Evolutionary conservation across 2,888 invertebrate species (phyloP), one percentile per base, ranked within the genome.

Genomic region (Trachelus stipa): DNA sequence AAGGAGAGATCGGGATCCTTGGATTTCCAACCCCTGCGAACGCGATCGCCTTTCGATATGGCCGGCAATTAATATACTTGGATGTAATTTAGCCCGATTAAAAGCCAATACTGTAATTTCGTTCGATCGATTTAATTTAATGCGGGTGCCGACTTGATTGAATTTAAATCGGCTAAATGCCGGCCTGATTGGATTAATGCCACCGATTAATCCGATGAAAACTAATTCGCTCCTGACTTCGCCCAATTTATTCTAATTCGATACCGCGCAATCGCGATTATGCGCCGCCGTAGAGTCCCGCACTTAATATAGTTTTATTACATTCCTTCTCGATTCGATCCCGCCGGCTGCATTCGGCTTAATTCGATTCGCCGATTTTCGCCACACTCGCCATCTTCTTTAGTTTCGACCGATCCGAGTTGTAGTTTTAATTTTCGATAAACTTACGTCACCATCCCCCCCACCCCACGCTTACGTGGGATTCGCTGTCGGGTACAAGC

Each of bases 171-270:
- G 88, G 88, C 88, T 88, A 88, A 88, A 85, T 81, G 81, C 80
- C 85, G 81, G 85, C 86, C 86, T 85, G 87, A 89, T 90, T 89
- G 86, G 87, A 89, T 90, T 89, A 89, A 90, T 90, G 87, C 87
- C 83, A 83, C 80, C 89, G 89, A 90, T 91, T 90, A 89, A 90
- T 90, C 87, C 88, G 87, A 87, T 87, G 88, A 89, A 89, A 90
- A 90, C 90, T 90, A 90, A 90, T 90, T 89, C 88, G 86, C 85
- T 83, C 82, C 81, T 84, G 84, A 85, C 86, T 85, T 85, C 82
- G 81, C 79, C 81, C 80, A 81, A 88, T 87, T 87, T 87, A 85
- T 85, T 87, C 86, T 87, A 88, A 87, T 86, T 83, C 86, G 82
- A 88, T 87, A 56, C 84, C 81, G 79, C 78, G 76, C 34, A 34